phyloP scores from a whole-genome alignment of 2,113 vertebrate genomes.

The Chloroceryle aenea region DNA sequence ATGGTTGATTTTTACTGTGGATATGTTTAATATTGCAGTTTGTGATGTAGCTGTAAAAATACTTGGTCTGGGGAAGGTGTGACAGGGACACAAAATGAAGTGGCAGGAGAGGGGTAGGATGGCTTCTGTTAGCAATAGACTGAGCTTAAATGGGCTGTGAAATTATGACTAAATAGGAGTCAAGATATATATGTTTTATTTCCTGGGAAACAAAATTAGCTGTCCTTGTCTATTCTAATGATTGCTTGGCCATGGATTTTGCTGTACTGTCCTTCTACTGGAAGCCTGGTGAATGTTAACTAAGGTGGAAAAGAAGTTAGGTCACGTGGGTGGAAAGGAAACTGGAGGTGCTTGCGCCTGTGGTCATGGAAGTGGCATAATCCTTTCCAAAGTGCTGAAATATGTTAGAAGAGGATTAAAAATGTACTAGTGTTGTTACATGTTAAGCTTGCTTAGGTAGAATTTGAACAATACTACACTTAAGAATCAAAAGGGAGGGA shows the following conservation, averaged over 20 bases:
- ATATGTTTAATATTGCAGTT: not conserved
- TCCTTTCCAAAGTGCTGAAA: not conserved
- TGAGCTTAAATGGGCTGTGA: slow-evolving; percentile 45
- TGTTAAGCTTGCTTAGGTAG: not conserved
- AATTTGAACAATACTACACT: not conserved
- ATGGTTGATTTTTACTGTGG: not conserved
- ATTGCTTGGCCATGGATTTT: not conserved
- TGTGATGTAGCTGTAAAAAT: not conserved
- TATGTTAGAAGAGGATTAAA: not conserved
- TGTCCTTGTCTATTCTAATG: not conserved
- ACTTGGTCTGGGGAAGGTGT: not conserved
- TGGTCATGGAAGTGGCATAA: not conserved
- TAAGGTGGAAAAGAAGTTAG: not conserved
- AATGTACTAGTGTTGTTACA: not conserved
- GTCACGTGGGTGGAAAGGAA: not conserved
- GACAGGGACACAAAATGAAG: not conserved
- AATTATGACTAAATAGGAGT: slow-evolving; percentile 45
- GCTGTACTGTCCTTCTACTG: not conserved
- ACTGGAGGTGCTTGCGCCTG: not conserved
- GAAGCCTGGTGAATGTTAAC: not conserved
- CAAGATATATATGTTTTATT: slow-evolving; percentile 8
- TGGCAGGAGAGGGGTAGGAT: not conserved
- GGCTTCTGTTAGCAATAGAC: not conserved
- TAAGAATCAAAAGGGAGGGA: not conserved
- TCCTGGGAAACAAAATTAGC: slow-evolving; percentile 10